Evolutionary conservation across 2,797 vertebrate species (phyloP).

Genomic region (Sternotherus odoratus): DNA sequence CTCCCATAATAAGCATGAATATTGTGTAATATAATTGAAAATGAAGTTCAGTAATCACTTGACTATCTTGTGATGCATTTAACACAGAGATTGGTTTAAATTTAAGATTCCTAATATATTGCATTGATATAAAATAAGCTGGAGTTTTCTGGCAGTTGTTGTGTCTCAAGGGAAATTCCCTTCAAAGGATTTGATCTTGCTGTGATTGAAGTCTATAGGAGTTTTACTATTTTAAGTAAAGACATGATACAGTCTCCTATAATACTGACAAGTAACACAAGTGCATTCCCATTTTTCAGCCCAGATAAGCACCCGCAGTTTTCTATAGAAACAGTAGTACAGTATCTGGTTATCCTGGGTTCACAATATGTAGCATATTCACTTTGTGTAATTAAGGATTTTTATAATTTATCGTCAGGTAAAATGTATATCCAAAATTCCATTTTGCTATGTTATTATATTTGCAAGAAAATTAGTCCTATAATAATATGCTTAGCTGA

Average conservation of each 20-base stretch:
- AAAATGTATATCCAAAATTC: neutral
- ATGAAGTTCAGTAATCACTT: neutral
- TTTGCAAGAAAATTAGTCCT: neutral
- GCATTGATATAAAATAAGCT: neutral
- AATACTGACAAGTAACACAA: neutral
- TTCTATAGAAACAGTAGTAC: neutral
- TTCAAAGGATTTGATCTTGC: neutral
- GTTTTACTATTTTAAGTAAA: neutral
- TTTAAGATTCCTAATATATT: neutral
- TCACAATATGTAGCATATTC: neutral
- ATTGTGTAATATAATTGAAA: neutral
- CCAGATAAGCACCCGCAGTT: neutral
- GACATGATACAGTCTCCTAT: neutral
- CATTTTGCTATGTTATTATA: neutral
- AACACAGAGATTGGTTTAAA: neutral
- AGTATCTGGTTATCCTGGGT: neutral
- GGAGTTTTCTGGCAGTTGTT: neutral
- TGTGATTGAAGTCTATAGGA: neutral
- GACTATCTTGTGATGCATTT: no score
- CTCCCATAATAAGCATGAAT: neutral
- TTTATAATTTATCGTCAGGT: neutral
- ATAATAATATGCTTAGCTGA: neutral
- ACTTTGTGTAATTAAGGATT: neutral
- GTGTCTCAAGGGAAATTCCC: neutral
- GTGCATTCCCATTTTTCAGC: neutral